phyloP scores from a whole-genome alignment of 2,797 vertebrate species.

The Eospalax fontanierii region DNA sequence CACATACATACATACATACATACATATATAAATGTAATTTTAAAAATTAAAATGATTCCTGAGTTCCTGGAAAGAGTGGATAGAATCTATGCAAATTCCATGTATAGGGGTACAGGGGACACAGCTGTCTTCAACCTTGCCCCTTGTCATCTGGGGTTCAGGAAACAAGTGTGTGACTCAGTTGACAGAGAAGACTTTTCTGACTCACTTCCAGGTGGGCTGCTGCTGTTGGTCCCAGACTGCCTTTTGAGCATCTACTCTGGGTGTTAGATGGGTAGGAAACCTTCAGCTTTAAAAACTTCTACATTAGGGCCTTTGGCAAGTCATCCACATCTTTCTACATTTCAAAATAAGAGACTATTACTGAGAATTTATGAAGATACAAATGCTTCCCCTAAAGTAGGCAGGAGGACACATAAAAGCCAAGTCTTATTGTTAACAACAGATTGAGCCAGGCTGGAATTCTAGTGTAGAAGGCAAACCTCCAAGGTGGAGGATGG shows the following conservation, averaged over 20 bases:
- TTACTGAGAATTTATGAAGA: background rate
- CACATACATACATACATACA: no score
- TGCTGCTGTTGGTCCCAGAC: background rate
- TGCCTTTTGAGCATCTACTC: background rate
- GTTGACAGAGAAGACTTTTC: background rate
- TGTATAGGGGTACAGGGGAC: background rate
- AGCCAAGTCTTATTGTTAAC: conserved; percentile 36
- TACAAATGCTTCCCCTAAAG: background rate
- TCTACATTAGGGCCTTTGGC: background rate
- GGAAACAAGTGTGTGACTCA: background rate
- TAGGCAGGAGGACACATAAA: background rate
- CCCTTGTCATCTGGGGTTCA: background rate
- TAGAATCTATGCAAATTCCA: background rate
- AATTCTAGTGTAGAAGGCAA: background rate
- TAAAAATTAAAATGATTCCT: background rate
- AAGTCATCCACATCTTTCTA: background rate
- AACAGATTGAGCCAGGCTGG: background rate
- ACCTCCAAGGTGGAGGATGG: conserved; percentile 28
- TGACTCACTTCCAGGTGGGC: background rate
- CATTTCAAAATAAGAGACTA: background rate
- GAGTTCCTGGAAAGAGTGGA: background rate
- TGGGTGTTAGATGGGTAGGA: background rate
- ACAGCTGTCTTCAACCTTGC: background rate
- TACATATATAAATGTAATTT: no score
- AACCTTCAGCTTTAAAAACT: background rate